Conservation (phyloP, 2,888 invertebrate species). For the Emmelina monodactyla region DNA sequence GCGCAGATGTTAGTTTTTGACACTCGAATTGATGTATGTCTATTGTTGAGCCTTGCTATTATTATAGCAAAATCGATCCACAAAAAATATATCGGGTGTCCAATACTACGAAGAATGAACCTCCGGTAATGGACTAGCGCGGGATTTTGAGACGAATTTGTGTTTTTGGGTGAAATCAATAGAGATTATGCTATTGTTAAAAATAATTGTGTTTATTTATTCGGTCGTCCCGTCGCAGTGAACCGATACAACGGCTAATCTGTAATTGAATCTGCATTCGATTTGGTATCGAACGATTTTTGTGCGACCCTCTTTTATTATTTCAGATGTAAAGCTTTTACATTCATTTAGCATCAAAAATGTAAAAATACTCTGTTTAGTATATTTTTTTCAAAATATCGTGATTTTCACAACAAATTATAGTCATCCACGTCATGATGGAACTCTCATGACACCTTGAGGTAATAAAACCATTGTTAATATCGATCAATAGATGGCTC, state of each 20-base stretch:
- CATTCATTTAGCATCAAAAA: no score
- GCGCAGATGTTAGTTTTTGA: conserved; percentile 67
- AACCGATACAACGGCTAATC: conserved; percentile 56
- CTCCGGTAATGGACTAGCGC: conserved; percentile 31
- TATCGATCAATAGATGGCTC: conserved; percentile 16
- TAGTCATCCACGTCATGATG: no score
- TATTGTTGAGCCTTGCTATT: conserved; percentile 46
- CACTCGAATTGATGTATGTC: conserved; percentile 63
- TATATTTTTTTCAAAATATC: no score
- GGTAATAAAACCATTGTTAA: conserved; percentile 17
- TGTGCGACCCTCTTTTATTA: conserved; percentile 18
- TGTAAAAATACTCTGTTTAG: no score
- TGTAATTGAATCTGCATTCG: conserved; percentile 63
- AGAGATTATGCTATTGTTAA: conserved; percentile 55
- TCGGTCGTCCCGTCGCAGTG: conserved; percentile 57
- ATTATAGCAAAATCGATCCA: conserved; percentile 49
- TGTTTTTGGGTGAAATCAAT: conserved; percentile 50
- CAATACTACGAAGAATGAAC: conserved; percentile 41
- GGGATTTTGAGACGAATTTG: conserved; percentile 34
- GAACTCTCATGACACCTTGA: conserved; percentile 5
- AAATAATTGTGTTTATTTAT: conserved; percentile 64
- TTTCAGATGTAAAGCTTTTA: no score
- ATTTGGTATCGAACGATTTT: conserved; percentile 51
- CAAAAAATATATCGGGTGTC: conserved; percentile 41
- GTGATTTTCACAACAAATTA: no score